Evolutionary conservation across 2,888 invertebrate species (phyloP), one percentile per base, ranked within the genome.

Genomic region (Synergus laeviventris): DNA sequence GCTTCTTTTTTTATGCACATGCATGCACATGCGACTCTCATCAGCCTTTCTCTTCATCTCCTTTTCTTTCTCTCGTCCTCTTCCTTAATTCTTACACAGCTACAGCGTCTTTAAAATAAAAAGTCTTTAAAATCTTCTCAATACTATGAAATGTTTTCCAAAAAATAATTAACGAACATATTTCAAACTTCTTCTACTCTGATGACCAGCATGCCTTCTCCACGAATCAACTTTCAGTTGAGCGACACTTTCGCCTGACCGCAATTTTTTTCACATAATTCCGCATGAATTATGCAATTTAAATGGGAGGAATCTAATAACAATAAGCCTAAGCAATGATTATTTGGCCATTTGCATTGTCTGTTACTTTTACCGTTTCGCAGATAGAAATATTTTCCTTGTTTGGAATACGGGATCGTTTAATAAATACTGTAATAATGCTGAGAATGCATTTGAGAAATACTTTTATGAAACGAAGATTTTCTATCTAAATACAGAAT

Each of bases 31-130:
- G 12, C 38, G 49, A 59, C 56, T 38, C 5, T 31, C 31, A 31
- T 38, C 59, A 64, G 14, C 64, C 66, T 70, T 70, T 70, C 66
- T 70, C 66, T 70, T 70, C 49, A 45, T 49, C 49, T 70, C 11
- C n/a, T 66, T 24, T 4, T 31, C 31, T 45, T 24, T 66, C 31
- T 70, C 45, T 3, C 31, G n/a, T 24, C 24, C 45, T 70, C 49
- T 70, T 70, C 24, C 36, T n/a, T n/a, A n/a, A n/a, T n/a, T n/a
- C n/a, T n/a, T n/a, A n/a, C n/a, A n/a, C n/a, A n/a, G n/a, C n/a
- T n/a, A n/a, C n/a, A n/a, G n/a, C n/a, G n/a, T n/a, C n/a, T 45
- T n/a, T 45, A 8, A 45, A n/a, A 45, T 45, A 59, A 16, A 12
- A 56, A 18, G 21, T 59, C 21, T 59, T 18, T 1, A 59, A 59